phyloP scores from a whole-genome alignment of 2,888 invertebrate species.

The Pyrgus malvae region DNA sequence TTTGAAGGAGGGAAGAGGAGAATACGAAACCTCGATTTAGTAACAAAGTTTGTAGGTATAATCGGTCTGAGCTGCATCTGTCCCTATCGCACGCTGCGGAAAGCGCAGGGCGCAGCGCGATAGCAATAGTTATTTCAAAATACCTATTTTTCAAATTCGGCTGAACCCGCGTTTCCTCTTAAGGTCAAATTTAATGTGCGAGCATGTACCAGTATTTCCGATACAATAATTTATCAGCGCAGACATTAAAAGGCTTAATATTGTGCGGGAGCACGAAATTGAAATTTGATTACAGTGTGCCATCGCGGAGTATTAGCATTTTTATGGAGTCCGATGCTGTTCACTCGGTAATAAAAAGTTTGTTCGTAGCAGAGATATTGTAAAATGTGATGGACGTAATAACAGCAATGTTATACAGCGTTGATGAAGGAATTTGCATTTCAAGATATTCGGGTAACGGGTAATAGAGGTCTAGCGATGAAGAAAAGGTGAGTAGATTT shows the following conservation, averaged over 20 bases:
- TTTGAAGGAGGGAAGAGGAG: no score
- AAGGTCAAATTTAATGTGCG: conserved; percentile 2
- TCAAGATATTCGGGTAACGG: no score
- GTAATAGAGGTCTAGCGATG: no score
- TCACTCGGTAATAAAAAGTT: conserved; percentile 11
- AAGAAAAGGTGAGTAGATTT: no score
- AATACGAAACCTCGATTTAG: no score
- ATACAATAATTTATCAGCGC: conserved; percentile 11
- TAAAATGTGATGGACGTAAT: conserved; percentile 8
- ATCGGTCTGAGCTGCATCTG: no score
- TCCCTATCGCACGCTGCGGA: no score
- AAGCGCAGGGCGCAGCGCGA: no score
- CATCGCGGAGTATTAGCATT: conserved; percentile 21
- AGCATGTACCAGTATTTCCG: not conserved
- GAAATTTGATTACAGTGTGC: conserved; percentile 26
- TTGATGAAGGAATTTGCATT: conserved; percentile 1
- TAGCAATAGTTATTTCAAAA: no score
- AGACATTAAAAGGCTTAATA: conserved; percentile 25
- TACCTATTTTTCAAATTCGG: no score
- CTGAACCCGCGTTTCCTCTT: no score
- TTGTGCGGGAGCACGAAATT: conserved; percentile 26
- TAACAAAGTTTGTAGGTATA: no score
- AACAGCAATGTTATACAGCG: not conserved
- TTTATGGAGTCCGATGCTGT: conserved; percentile 20
- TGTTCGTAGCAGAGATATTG: conserved; percentile 10